Evolutionary conservation across 2,113 vertebrate species (phyloP).

Genomic region (Rhea pennata): DNA sequence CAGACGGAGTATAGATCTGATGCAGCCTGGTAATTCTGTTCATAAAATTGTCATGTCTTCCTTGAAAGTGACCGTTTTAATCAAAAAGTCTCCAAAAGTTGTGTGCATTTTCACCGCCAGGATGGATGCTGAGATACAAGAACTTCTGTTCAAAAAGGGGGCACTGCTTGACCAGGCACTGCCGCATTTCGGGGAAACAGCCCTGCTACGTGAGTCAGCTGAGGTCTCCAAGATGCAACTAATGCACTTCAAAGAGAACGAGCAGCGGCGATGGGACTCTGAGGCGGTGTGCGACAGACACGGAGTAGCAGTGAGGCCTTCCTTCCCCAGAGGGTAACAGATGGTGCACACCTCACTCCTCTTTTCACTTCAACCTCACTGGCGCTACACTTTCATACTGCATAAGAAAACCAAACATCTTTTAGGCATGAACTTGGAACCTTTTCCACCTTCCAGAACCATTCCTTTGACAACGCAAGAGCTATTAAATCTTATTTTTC

Average conservation of each 20-base stretch:
- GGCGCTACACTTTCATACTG: neutral
- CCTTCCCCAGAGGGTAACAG: neutral
- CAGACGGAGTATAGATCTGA: too few relatives aligned
- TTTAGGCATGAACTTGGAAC: neutral
- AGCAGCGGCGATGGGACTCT: neutral
- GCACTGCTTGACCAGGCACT: neutral
- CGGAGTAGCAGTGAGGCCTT: neutral
- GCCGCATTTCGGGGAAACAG: neutral
- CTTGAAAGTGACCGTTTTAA: neutral
- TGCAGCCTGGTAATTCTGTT: neutral
- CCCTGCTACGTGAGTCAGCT: too few relatives aligned
- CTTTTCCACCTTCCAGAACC: neutral
- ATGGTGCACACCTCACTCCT: neutral
- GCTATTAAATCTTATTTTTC: neutral
- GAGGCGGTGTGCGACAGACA: neutral
- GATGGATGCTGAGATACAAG: too few relatives aligned
- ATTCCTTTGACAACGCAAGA: neutral
- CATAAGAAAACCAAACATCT: neutral
- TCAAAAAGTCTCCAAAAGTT: neutral
- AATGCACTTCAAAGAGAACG: accelerated
- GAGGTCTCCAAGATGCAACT: neutral
- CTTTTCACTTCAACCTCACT: neutral
- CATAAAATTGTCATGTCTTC: neutral
- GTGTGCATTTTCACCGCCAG: neutral
- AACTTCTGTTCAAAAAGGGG: accelerated